Base-by-base conservation (phyloP, 2,888 invertebrate genomes). In the Brachyopa scutellaris region DNA sequence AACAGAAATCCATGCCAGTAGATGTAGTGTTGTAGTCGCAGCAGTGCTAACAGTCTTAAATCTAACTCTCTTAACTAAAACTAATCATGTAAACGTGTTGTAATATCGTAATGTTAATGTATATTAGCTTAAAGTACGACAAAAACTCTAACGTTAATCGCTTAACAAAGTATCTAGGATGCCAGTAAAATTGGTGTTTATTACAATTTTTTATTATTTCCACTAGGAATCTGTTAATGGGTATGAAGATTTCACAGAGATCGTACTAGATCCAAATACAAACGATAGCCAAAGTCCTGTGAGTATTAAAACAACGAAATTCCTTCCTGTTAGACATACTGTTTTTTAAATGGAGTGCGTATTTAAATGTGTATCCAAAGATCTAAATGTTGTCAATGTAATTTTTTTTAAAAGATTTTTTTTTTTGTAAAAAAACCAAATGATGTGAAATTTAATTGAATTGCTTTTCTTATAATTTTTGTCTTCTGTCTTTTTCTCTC, bases 261-360 rank as follows among this genome's bases (percentile, higher is more conserved):
- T 74, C 26, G 23, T 29, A 36, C 61, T 64, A 51, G 67, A 76
- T 64, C 61, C 74, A 38, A 69, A 62, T 69, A 31, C 62, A 57
- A 64, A 69, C 8, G 61, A 59, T 29, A 76, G 61, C 49, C 69
- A 74, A 59, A 74, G 69, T 74, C 69, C 80, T 69, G 80, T 80
- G 57, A 80, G 80, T 80, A 80, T 61, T 47, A 19, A 9, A n/a
- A 19, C 51, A 55, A 53, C 33, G 21, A n/a, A 59, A 29, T 59
- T 69, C 49, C 70, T 62, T 62, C 78, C 61, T 67, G 79, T 67
- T 67, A 62, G 79, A 67, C 73, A 74, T 73, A 61, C 80, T 80
- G 62, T 66, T 17, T 49, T 64, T 49, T 69, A 47, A 42, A 36
- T 64, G 45, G 47, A 55, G 64, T 55, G 40, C 51, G 64, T 59